A percentile compares a stretch with the other conserved stretches of the same genome.
Evolutionary conservation across 2,888 invertebrate species (phyloP).

Genomic region (Andrena chrysosceles): DNA sequence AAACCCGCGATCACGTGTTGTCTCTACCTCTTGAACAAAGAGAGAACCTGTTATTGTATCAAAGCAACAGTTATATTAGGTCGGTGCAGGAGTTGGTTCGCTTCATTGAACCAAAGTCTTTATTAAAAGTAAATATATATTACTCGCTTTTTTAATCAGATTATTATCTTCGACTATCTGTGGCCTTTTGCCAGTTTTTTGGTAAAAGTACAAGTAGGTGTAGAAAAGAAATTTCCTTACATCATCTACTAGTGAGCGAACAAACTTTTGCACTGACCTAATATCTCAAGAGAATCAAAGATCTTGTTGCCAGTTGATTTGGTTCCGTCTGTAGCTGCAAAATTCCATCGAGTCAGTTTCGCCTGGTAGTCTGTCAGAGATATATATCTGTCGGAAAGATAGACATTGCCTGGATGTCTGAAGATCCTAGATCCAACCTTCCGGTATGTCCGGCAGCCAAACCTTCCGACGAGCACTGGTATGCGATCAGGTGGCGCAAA

Average conservation of each 20-base stretch:
- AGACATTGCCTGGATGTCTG: slow-evolving; percentile 77
- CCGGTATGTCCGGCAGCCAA: slow-evolving; percentile 78
- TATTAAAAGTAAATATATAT: no score
- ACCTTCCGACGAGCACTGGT: slow-evolving; percentile 73
- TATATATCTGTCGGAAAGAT: slow-evolving; percentile 72
- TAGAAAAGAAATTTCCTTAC: not conserved
- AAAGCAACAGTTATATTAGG: no score
- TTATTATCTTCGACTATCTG: no score
- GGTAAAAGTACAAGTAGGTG: not conserved
- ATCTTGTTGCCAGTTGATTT: not conserved
- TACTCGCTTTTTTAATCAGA: no score
- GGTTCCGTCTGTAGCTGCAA: slow-evolving; percentile 13
- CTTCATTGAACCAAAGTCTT: no score
- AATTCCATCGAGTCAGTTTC: slow-evolving; percentile 64
- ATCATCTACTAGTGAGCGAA: no score
- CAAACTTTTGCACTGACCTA: no score
- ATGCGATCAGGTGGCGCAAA: slow-evolving; percentile 78
- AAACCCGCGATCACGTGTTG: no score
- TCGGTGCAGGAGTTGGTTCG: no score
- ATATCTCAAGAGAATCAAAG: not conserved
- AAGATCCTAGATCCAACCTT: slow-evolving; percentile 76
- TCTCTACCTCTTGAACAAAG: no score
- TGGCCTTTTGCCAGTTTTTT: no score
- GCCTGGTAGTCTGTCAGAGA: slow-evolving; percentile 62
- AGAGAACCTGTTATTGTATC: no score